Evolutionary conservation across 2,888 invertebrate genomes (phyloP).

Genomic region (Cylloceria caligata): DNA sequence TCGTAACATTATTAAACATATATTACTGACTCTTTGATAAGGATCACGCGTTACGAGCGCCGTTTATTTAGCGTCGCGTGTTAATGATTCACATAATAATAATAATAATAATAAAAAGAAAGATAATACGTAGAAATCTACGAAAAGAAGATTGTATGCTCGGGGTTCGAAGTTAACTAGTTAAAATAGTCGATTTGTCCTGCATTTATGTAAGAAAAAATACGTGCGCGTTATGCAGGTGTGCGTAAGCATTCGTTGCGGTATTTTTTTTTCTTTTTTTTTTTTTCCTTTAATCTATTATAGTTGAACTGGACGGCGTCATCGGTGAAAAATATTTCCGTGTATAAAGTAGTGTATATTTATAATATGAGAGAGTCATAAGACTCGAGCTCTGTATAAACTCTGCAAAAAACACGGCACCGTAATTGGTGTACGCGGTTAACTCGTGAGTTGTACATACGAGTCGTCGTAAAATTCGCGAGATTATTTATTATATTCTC

Average conservation of each 20-base stretch:
- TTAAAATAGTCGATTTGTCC: slow-evolving; percentile 24
- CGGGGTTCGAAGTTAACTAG: slow-evolving; percentile 6
- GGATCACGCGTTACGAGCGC: slow-evolving; percentile 35
- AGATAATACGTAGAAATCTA: not conserved
- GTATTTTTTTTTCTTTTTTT: slow-evolving; percentile 38
- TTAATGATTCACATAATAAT: slow-evolving; percentile 1
- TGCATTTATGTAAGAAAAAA: slow-evolving; percentile 31
- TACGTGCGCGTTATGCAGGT: slow-evolving; percentile 34
- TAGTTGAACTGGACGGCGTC: slow-evolving; percentile 64
- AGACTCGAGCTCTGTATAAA: slow-evolving; percentile 48
- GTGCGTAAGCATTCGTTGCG: slow-evolving; percentile 55
- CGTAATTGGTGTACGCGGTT: slow-evolving; percentile 30
- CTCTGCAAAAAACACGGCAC: slow-evolving; percentile 44
- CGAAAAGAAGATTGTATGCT: slow-evolving; percentile 1
- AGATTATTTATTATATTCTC: slow-evolving; percentile 48
- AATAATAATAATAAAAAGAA: no score
- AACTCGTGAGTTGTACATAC: slow-evolving; percentile 43
- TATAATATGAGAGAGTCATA: slow-evolving; percentile 34
- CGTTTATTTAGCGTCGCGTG: not conserved
- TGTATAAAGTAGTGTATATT: slow-evolving; percentile 44
- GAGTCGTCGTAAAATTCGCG: slow-evolving; percentile 15
- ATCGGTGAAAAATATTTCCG: slow-evolving; percentile 53
- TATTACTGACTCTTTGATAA: slow-evolving; percentile 16
- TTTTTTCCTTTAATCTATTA: slow-evolving; percentile 37
- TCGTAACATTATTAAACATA: not conserved